These are phyloP conservation scores for Enchytraeus crypticus DNA, from an alignment of 2,888 invertebrate genomes.

Conservation along the genomic window DNA sequence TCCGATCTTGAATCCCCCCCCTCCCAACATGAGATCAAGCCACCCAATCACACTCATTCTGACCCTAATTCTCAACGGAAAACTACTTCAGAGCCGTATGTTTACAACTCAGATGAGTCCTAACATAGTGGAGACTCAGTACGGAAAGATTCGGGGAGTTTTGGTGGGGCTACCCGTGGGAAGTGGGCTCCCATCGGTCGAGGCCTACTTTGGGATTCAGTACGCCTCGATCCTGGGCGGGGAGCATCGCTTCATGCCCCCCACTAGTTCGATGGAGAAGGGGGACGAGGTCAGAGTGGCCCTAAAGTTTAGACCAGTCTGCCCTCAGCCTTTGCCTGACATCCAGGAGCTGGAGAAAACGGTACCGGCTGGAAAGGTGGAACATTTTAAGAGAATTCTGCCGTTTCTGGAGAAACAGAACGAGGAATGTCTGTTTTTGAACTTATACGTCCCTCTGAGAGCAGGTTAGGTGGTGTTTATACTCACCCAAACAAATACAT, in stretches of 20 bases:
- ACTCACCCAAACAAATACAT: too few relatives aligned
- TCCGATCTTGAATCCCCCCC: too few relatives aligned
- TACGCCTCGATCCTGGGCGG: constrained; percentile 87
- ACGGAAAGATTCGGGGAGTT: constrained; percentile 72
- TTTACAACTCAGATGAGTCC: constrained; percentile 30
- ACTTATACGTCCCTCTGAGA: constrained; percentile 86
- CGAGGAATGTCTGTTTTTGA: constrained; percentile 93
- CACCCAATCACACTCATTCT: too few relatives aligned
- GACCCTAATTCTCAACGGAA: too few relatives aligned
- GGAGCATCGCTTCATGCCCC: constrained; percentile 86
- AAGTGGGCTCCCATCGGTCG: constrained; percentile 56
- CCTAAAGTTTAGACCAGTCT: constrained; percentile 68
- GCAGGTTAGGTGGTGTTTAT: constrained; percentile 62
- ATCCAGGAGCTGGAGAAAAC: constrained; percentile 56
- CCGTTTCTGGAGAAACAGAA: constrained; percentile 72
- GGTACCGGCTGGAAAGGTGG: constrained; percentile 83
- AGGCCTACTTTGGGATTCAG: constrained; percentile 78
- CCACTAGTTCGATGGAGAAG: constrained; percentile 74
- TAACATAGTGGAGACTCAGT: constrained; percentile 68
- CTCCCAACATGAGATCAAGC: too few relatives aligned
- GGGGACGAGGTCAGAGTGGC: constrained; percentile 52
- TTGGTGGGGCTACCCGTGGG: constrained; percentile 26
- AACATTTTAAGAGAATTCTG: constrained; percentile 70
- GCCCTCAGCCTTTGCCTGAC: constrained; percentile 74
- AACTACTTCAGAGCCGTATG: too few relatives aligned